Conservation (phyloP, 2,797 vertebrate species). For the Anniella stebbinsi region DNA sequence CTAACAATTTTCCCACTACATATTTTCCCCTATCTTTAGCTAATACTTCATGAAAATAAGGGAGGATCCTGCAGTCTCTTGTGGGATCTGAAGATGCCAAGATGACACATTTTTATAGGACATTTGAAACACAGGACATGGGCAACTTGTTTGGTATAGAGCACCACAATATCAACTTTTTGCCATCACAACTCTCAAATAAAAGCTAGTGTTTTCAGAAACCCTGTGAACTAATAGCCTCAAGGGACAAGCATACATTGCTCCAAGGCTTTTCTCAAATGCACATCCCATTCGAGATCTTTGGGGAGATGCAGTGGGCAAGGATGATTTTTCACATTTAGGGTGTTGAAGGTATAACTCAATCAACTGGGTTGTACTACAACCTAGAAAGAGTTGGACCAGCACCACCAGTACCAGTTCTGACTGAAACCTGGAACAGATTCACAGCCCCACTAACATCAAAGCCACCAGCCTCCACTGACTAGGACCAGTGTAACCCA, state of each 20-base stretch:
- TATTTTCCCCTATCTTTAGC: rapidly evolving
- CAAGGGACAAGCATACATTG: background rate
- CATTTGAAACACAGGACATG: no score
- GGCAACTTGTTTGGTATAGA: background rate
- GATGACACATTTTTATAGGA: rapidly evolving
- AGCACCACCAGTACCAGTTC: no score
- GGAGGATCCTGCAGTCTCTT: background rate
- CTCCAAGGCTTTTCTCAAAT: background rate
- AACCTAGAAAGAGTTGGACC: background rate
- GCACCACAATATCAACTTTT: background rate
- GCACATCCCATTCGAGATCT: background rate
- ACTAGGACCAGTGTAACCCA: no score
- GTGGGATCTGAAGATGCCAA: background rate
- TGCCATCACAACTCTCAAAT: background rate
- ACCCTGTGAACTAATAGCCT: background rate
- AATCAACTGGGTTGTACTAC: background rate
- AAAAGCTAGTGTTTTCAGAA: background rate
- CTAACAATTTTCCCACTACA: background rate
- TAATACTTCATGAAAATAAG: background rate
- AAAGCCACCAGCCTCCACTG: no score
- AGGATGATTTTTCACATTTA: background rate
- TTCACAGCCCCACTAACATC: no score
- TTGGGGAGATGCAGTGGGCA: background rate
- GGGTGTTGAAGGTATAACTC: background rate
- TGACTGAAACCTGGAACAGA: no score